phyloP scores from a whole-genome alignment of 2,888 invertebrate genomes.

The Caenorhabditis sp. region DNA sequence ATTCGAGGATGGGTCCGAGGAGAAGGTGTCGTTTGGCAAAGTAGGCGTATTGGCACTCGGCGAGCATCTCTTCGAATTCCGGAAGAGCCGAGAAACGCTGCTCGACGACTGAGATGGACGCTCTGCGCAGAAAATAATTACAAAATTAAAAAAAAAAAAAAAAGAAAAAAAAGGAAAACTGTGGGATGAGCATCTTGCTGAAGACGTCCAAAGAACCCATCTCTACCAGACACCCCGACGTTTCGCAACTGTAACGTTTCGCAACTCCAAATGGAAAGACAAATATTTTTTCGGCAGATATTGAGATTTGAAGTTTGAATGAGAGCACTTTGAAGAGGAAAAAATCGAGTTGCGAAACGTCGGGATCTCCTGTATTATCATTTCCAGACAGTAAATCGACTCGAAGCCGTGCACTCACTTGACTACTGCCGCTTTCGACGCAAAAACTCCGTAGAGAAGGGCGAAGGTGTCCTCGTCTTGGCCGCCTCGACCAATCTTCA shows the following conservation, averaged over 20 bases:
- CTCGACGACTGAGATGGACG: constrained; percentile 77
- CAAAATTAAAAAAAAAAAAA: neutral
- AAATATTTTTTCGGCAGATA: too few relatives aligned
- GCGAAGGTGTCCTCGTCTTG: constrained; percentile 81
- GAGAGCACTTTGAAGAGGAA: too few relatives aligned
- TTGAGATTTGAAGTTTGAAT: too few relatives aligned
- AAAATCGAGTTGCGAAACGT: too few relatives aligned
- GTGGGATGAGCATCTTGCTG: constrained; percentile 34
- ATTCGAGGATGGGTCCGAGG: constrained; percentile 78
- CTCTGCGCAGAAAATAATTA: constrained; percentile 64
- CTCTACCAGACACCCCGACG: too few relatives aligned
- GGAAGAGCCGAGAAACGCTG: constrained; percentile 76
- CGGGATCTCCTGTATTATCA: too few relatives aligned
- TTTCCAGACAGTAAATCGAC: constrained; percentile 66
- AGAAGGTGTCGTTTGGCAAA: constrained; percentile 78
- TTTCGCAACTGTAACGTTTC: too few relatives aligned
- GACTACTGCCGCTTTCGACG: constrained; percentile 78
- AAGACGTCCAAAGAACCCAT: constrained; percentile 4
- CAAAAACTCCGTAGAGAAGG: constrained; percentile 81
- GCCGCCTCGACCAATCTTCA: constrained; percentile 67
- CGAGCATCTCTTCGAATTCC: constrained; percentile 80
- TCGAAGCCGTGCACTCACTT: constrained; percentile 69
- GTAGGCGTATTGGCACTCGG: constrained; percentile 80
- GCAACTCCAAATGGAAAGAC: too few relatives aligned
- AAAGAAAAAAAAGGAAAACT: constrained; percentile 28